Percentiles rank a stretch among this genome's conserved stretches.
Evolutionary conservation across 1,140 invertebrate species (phyloP).

Genomic region (Parapsyche elsis): DNA sequence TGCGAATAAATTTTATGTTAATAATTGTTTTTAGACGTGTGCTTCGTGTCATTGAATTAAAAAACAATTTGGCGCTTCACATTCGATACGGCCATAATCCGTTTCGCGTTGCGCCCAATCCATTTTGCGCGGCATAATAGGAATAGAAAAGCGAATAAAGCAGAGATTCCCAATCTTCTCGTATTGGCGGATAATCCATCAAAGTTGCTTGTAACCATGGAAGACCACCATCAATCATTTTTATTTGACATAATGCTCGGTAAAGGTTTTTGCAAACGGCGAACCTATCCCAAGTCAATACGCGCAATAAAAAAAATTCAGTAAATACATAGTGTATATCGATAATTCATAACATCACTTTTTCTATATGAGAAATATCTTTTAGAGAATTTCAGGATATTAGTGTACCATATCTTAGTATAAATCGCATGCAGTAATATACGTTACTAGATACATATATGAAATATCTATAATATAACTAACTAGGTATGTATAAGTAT

Average conservation of each 20-base stretch:
- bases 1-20: too few species aligned
- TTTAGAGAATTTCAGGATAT: background rate
- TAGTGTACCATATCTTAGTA: too few species aligned
- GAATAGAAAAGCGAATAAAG: slow-evolving; percentile 18
- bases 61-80: background rate
- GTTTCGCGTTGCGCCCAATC: background rate
- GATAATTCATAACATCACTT: too few species aligned
- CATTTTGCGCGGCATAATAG: background rate
- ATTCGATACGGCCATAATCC: slow-evolving; percentile 3
- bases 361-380: background rate
- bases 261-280: slow-evolving; percentile 3
- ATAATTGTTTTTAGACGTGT: too few species aligned
- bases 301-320: background rate
- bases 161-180: slow-evolving; percentile 28
- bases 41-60: background rate
- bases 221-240: slow-evolving; percentile 24
- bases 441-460: too few species aligned
- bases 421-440: too few species aligned
- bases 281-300: slow-evolving; percentile 4
- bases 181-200: slow-evolving; percentile 22
- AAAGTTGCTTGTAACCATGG: background rate
- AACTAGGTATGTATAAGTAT: too few species aligned
- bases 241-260: slow-evolving; percentile 28
- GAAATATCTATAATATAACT: too few species aligned
- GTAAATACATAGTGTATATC: too few species aligned